A percentile compares a stretch with the other conserved stretches of the same genome.
Conservation (phyloP, 2,113 vertebrate species). For the Bos javanicus region DNA sequence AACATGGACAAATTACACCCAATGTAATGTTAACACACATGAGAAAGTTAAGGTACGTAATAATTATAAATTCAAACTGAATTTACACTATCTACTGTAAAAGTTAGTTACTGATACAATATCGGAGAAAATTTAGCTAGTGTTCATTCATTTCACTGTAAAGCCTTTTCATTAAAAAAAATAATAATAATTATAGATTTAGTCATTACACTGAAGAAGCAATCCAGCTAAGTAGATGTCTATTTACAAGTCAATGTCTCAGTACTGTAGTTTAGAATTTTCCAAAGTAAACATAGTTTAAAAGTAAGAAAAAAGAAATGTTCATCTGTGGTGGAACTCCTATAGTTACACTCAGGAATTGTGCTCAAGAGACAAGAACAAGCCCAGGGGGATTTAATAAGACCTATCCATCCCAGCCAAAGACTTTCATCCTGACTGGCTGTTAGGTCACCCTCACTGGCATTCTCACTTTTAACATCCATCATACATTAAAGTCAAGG, state of each 20-base stretch:
- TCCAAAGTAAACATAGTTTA: conserved; percentile 35
- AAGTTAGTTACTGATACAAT: not conserved
- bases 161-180: not conserved
- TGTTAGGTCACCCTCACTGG: no score
- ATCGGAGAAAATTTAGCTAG: not conserved
- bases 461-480: not conserved
- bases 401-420: not conserved
- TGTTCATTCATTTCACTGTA: not conserved
- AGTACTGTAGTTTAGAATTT: not conserved
- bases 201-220: not conserved
- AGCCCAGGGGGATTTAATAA: not conserved
- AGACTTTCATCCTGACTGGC: not conserved
- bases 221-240: not conserved
- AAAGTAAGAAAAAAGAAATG: not conserved
- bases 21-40: conserved; percentile 86
- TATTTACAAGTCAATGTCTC: conserved; percentile 36
- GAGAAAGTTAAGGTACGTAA: conserved; percentile 89
- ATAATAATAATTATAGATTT: not conserved
- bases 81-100: not conserved
- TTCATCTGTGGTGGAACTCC: not conserved
- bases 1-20: conserved; percentile 96
- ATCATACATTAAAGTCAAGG: not conserved
- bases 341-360: not conserved
- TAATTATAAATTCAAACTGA: not conserved
- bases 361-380: not conserved